Base-by-base conservation (phyloP, 2,888 invertebrate genomes). In the Lasiommata megera region DNA sequence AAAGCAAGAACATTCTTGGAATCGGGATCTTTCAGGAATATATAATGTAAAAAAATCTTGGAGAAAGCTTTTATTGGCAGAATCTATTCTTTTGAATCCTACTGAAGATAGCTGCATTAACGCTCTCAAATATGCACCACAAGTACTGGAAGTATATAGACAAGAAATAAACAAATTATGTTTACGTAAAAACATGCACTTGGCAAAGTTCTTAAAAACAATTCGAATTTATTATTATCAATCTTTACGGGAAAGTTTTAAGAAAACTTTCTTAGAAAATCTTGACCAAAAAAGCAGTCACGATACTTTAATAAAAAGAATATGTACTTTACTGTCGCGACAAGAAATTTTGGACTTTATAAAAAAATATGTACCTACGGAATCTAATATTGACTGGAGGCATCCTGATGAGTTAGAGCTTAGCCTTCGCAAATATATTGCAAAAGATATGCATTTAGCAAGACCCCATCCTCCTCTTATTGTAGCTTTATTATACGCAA, bases 71-170 rank as follows among this genome's bases (percentile, higher is more conserved):
- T 65, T 88, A 69, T 84, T 87, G 62, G 74, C 77, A 34, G 77
- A 82, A 44, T 86, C 86, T 1, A 64, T 87, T 12, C 52, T 65
- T 8, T 51, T 84, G 46, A 64, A 62, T 17, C 72, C 76, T 1
- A 65, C 61, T 31, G 75, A 77, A 67, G 68, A 70, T 44, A 70
- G 71, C 6, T 84, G 77, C 53, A n/a, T 85, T 3, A 86, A 87
- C 63, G 84, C 77, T 3, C 63, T 88, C 14, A 87, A 86, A 63
- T 82, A 87, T 62, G 74, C 79, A 17, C 76, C 87, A 5, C 65
- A 65, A 7, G 41, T 87, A n/a, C 62, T 88, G 12, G 50, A 55
- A 12, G 68, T 68, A 9, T 64, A 77, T 54, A 67, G 72, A 31
- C 60, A 61, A 1, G 70, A 75, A 17, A 55, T 84, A 8, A 62